Percentiles rank a stretch among this genome's conserved stretches.
phyloP scores from a whole-genome alignment of 1,140 invertebrate species.

The Eurosta solidaginis region DNA sequence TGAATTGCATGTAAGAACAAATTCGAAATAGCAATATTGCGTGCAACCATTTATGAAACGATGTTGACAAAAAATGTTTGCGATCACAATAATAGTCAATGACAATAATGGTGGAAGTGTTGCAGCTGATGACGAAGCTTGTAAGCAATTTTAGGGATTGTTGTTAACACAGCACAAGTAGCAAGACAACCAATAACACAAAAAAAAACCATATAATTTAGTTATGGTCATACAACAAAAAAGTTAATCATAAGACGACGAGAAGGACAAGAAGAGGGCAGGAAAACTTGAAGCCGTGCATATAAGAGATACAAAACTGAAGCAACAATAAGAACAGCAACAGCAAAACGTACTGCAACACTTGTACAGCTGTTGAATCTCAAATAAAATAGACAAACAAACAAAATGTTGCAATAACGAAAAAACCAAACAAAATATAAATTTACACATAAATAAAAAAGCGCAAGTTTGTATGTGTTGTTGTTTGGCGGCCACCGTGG shows the following conservation, averaged over 20 bases:
- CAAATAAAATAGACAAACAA: not conserved
- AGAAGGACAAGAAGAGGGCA: not conserved
- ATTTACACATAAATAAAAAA: not conserved
- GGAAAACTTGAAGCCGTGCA: not conserved
- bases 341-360: not conserved
- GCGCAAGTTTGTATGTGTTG: too few relatives aligned
- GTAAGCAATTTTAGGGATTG: slow-evolving; percentile 14
- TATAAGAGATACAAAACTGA: not conserved
- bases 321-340: not conserved
- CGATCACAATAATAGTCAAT: slow-evolving; percentile 26
- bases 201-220: not conserved
- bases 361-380: slow-evolving; percentile 3
- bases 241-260: not conserved
- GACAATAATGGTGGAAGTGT: slow-evolving; percentile 18
- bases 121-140: slow-evolving; percentile 15
- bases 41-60: not conserved
- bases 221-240: slow-evolving; percentile 12
- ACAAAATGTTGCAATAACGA: not conserved
- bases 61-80: slow-evolving; percentile 21
- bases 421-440: not conserved
- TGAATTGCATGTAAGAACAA: too few relatives aligned
- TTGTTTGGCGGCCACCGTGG: too few relatives aligned
- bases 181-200: not conserved
- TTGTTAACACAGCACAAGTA: slow-evolving; percentile 5
- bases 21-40: not conserved